phyloP scores from a whole-genome alignment of 2,797 vertebrate genomes.

The Acipenser transmontanus region DNA sequence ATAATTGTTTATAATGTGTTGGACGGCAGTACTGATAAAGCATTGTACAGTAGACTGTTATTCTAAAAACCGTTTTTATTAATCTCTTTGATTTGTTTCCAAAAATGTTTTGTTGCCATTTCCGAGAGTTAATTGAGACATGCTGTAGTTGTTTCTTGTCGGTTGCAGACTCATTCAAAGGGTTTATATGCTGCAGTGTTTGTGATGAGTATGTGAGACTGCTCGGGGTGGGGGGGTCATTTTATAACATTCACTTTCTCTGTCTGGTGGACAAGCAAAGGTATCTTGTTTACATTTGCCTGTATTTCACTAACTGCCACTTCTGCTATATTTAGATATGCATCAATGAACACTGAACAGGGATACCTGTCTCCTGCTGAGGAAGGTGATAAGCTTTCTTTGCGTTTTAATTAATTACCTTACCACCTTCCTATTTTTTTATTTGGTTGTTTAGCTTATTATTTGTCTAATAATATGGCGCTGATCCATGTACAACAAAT shows the following conservation, averaged over 20 bases:
- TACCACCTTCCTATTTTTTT: too few species aligned
- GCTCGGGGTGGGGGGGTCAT: not conserved
- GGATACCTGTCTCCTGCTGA: not conserved
- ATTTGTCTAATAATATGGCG: too few species aligned
- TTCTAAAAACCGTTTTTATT: too few species aligned
- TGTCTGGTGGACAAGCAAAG: not conserved
- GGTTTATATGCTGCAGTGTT: not conserved
- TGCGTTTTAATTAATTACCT: not conserved
- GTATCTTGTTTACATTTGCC: not conserved
- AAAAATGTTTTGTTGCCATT: too few species aligned
- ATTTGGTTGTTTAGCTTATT: too few species aligned
- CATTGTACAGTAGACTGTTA: too few species aligned
- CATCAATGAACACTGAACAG: not conserved
- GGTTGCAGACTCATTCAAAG: not conserved
- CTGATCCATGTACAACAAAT: too few species aligned
- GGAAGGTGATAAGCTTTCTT: not conserved
- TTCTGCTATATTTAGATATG: not conserved
- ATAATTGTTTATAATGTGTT: too few species aligned
- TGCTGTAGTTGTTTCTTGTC: slow-evolving; percentile 1
- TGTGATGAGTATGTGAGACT: not conserved
- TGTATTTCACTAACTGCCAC: not conserved
- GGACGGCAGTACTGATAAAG: too few species aligned
- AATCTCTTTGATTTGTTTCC: too few species aligned
- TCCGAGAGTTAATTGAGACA: not conserved
- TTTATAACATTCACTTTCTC: not conserved